These are phyloP conservation scores for Corvus moneduloides DNA, from an alignment of 2,113 vertebrate genomes.

Conservation along the genomic window DNA sequence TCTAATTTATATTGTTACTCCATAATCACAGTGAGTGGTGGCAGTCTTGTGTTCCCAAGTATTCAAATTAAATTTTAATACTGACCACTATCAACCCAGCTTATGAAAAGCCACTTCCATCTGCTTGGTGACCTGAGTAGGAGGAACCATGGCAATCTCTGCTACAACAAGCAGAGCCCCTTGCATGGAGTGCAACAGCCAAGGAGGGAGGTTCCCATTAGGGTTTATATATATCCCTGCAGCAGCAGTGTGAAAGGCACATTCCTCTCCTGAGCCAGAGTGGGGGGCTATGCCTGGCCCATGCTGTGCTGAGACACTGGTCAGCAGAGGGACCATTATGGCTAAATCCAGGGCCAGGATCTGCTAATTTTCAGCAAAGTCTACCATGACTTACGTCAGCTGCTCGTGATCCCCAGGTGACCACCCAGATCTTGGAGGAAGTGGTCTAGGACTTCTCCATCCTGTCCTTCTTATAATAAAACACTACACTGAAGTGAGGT, in stretches of 20 bases:
- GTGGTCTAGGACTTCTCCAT: background rate
- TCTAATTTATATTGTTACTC: background rate
- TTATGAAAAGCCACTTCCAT: background rate
- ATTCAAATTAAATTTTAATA: background rate
- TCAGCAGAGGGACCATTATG: background rate
- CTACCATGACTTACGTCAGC: fast-evolving
- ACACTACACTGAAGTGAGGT: background rate
- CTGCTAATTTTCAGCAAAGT: background rate
- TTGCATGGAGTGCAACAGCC: background rate
- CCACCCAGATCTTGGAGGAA: background rate
- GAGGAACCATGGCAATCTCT: background rate
- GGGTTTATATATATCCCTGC: background rate
- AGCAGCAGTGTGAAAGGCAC: background rate
- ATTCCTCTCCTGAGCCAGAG: background rate
- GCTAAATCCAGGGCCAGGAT: background rate
- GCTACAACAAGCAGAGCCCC: background rate
- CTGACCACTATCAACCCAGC: background rate
- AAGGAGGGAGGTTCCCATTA: background rate
- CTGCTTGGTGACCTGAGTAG: background rate
- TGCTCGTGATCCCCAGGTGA: background rate
- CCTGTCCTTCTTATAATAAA: background rate
- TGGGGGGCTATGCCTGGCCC: background rate
- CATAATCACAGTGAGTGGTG: background rate
- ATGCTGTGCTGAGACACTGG: background rate
- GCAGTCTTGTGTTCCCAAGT: background rate